Conservation (phyloP, 1,140 invertebrate genomes). For the Conus ventricosus region DNA sequence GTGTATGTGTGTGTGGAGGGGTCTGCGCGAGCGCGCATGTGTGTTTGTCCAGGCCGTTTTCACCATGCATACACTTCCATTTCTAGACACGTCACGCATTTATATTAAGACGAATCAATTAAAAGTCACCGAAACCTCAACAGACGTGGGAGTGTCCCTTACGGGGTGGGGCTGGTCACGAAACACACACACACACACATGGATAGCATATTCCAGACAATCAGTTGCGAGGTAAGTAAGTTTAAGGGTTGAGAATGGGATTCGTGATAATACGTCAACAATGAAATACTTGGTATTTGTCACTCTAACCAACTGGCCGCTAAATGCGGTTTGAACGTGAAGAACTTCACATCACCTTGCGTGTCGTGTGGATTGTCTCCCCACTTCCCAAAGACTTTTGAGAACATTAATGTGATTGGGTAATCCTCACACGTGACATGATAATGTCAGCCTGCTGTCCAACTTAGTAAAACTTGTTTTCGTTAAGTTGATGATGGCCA, state of each 20-base stretch:
- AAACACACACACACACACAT: neutral
- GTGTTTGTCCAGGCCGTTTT: too few species aligned
- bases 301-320: neutral
- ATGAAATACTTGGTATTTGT: neutral
- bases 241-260: neutral
- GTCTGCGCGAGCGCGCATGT: too few species aligned
- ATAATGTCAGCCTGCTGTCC: conserved; percentile 41
- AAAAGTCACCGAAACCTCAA: too few species aligned
- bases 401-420: conserved; percentile 40
- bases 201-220: neutral
- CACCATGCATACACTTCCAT: too few species aligned
- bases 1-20: too few species aligned
- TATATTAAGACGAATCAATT: too few species aligned
- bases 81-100: too few species aligned
- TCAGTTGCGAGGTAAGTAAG: too few species aligned
- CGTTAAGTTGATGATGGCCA: conserved; percentile 29
- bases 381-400: conserved; percentile 14
- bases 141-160: too few species aligned
- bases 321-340: neutral
- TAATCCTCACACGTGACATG: conserved; percentile 36
- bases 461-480: conserved; percentile 37
- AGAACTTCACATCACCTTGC: neutral
- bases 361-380: conserved; percentile 26
- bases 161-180: too few species aligned
- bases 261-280: neutral